phyloP scores from a whole-genome alignment of 2,888 invertebrate genomes.

The Drosophila borealis region DNA sequence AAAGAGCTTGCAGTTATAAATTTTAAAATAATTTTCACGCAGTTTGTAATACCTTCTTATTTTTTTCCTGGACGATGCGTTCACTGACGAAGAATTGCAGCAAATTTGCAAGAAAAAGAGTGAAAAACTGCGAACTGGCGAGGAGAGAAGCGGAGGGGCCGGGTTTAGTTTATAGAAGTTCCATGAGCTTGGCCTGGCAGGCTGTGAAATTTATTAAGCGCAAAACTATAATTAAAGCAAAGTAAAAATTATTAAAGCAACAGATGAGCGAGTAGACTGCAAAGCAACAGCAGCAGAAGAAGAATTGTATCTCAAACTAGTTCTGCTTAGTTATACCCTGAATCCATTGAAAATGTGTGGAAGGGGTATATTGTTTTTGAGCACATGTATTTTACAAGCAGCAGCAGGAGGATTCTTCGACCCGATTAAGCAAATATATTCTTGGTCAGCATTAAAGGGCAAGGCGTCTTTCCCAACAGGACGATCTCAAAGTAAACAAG shows the following conservation, averaged over 20 bases:
- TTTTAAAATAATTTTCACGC: constrained; percentile 57
- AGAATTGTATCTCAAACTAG: constrained; percentile 33
- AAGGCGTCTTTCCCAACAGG: too few relatives aligned
- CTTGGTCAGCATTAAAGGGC: too few relatives aligned
- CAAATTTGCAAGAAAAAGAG: constrained; percentile 26
- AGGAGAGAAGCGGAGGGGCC: background rate
- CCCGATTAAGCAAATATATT: too few relatives aligned
- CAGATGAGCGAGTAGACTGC: constrained; percentile 56
- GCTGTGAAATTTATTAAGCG: constrained; percentile 79
- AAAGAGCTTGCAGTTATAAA: constrained; percentile 43
- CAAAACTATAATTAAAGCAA: constrained; percentile 81
- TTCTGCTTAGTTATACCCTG: constrained; percentile 14
- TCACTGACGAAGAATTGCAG: constrained; percentile 17
- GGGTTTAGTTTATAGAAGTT: constrained; percentile 8
- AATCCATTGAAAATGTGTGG: too few relatives aligned
- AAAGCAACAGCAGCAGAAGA: constrained; percentile 27
- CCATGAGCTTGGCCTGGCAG: constrained; percentile 42
- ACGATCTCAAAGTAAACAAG: too few relatives aligned
- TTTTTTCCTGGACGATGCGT: constrained; percentile 14
- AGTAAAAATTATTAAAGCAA: constrained; percentile 78
- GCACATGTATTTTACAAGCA: too few relatives aligned
- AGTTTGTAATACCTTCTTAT: constrained; percentile 24
- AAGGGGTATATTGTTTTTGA: too few relatives aligned
- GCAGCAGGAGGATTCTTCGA: too few relatives aligned
- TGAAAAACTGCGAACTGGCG: background rate